Conservation (phyloP, 2,888 invertebrate species). For the Mechanitis messenoides region DNA sequence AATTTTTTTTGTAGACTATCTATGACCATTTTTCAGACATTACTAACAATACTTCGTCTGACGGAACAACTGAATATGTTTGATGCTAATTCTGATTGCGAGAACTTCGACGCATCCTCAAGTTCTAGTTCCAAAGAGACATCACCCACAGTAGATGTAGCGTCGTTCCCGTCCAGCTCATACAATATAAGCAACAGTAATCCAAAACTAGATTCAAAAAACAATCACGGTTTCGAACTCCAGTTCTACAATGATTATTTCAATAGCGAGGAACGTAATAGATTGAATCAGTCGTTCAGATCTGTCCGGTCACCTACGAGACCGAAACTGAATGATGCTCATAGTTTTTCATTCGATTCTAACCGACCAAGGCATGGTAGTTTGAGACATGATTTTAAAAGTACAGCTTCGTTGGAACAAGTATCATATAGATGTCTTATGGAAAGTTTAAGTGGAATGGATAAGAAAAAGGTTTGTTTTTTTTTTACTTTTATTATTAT, state of each 20-base stretch:
- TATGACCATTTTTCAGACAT: conserved; percentile 55
- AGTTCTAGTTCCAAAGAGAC: conserved; percentile 77
- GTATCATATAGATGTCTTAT: conserved; percentile 53
- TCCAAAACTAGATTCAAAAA: conserved; percentile 34
- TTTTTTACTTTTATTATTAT: background rate
- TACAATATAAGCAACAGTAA: conserved; percentile 46
- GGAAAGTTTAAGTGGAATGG: conserved; percentile 44
- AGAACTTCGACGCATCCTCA: conserved; percentile 78
- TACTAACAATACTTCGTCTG: conserved; percentile 85
- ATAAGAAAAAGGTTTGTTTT: conserved; percentile 45
- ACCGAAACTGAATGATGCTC: conserved; percentile 41
- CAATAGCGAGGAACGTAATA: conserved; percentile 49
- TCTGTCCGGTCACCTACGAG: conserved; percentile 47
- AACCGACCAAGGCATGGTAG: conserved; percentile 46
- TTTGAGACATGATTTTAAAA: conserved; percentile 48
- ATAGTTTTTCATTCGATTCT: conserved; percentile 50
- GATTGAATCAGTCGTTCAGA: conserved; percentile 53
- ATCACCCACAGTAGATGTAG: conserved; percentile 76
- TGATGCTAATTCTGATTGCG: conserved; percentile 83
- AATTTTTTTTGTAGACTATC: no score
- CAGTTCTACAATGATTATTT: conserved; percentile 65
- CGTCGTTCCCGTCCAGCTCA: conserved; percentile 54
- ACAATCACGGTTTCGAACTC: conserved; percentile 43
- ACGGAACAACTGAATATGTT: conserved; percentile 85
- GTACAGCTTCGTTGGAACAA: conserved; percentile 55